These are phyloP conservation scores for Acromyrmex echinatior DNA, from an alignment of 1,140 invertebrate species.

Conservation along the genomic window DNA sequence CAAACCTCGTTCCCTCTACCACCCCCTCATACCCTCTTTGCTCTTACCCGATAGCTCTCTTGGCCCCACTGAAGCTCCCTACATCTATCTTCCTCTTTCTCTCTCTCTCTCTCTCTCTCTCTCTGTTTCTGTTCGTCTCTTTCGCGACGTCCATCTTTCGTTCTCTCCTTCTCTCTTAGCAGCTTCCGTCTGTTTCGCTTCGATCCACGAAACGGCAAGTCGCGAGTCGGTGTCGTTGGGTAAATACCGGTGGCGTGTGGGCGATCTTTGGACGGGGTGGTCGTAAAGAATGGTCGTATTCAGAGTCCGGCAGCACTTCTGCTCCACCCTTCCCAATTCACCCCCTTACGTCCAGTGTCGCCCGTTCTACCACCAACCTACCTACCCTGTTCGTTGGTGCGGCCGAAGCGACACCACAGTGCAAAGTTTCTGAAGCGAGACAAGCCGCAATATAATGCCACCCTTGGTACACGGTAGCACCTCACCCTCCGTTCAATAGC, in stretches of 20 bases:
- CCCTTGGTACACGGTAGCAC: slow-evolving; percentile 70
- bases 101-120: slow-evolving; percentile 21
- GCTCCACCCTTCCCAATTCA: slow-evolving; percentile 70
- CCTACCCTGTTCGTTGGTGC: slow-evolving; percentile 55
- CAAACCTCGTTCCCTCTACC: slow-evolving; percentile 55
- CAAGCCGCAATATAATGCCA: slow-evolving; percentile 84
- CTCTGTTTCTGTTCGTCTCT: slow-evolving; percentile 10
- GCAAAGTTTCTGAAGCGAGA: slow-evolving; percentile 84
- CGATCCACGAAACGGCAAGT: slow-evolving; percentile 71
- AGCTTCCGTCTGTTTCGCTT: slow-evolving; percentile 73
- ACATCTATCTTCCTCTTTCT: slow-evolving; percentile 18
- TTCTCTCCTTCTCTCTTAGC: slow-evolving; percentile 43
- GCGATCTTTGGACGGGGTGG: slow-evolving; percentile 80
- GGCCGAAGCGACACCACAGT: slow-evolving; percentile 77
- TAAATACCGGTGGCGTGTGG: slow-evolving; percentile 78
- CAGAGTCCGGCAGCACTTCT: slow-evolving; percentile 76
- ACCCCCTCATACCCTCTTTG: slow-evolving; percentile 11
- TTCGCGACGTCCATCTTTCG: slow-evolving; percentile 55
- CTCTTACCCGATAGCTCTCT: slow-evolving; percentile 63
- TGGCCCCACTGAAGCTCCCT: slow-evolving; percentile 54
- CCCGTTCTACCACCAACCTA: slow-evolving; percentile 66
- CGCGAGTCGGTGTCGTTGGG: slow-evolving; percentile 77
- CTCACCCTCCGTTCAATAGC: slow-evolving; percentile 49
- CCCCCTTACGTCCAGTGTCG: slow-evolving; percentile 53
- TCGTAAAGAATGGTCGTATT: slow-evolving; percentile 83